Percentiles rank a stretch among this genome's conserved stretches.
phyloP scores from a whole-genome alignment of 2,888 invertebrate species.

The Stenoptilia bipunctidactyla region DNA sequence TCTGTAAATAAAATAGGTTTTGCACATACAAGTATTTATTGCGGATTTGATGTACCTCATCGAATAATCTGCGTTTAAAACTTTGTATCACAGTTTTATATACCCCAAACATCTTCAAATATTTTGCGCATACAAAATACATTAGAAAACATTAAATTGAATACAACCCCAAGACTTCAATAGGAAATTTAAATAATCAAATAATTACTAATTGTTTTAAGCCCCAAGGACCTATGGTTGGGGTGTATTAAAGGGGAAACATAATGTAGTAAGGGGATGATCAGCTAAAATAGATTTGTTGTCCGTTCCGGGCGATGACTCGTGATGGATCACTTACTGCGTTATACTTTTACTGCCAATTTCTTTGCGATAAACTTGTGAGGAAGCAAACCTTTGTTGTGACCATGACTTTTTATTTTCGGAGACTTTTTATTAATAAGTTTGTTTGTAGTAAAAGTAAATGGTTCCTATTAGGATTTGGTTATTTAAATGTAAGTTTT shows the following conservation, averaged over 20 bases:
- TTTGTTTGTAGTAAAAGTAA: background rate
- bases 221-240: conserved; percentile 2
- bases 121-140: too few relatives aligned
- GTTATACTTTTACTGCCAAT: conserved; percentile 36
- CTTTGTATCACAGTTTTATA: too few relatives aligned
- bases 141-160: too few relatives aligned
- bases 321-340: conserved; percentile 58
- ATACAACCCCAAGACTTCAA: background rate
- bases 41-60: too few relatives aligned
- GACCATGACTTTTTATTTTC: background rate
- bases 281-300: conserved; percentile 63
- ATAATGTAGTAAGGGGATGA: conserved; percentile 57
- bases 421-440: too few relatives aligned
- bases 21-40: too few relatives aligned
- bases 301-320: conserved; percentile 47
- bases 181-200: background rate
- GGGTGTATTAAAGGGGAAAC: conserved; percentile 36
- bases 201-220: background rate
- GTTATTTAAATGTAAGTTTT: background rate
- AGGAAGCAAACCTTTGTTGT: background rate
- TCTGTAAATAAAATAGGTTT: too few relatives aligned
- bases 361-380: too few relatives aligned
- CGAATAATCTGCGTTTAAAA: too few relatives aligned
- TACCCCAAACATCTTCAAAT: too few relatives aligned
- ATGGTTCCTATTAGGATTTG: background rate